Evolutionary conservation across 1,140 invertebrate species (phyloP), one percentile per base, ranked within the genome.

Genomic region (Pararge aegeria): DNA sequence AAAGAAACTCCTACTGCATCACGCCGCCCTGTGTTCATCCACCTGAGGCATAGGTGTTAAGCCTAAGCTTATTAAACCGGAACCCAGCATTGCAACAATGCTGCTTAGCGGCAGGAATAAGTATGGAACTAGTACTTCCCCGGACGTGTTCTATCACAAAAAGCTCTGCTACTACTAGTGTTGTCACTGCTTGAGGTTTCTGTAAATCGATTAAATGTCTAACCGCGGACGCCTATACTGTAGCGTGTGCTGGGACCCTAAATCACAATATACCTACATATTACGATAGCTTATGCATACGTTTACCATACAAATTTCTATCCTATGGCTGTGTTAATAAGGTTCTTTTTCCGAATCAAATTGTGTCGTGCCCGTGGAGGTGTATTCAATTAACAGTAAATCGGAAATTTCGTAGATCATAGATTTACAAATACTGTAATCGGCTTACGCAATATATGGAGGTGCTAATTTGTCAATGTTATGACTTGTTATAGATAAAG

Each of bases 211-310:
- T 24, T 7, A 10, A 30, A 30, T 10, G 1, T 5, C 29, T 30
- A 30, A 10, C 10, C 29, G 4, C 29, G 5, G 29, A 30, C 10
- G 10, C 10, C 5, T 10, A 34, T 10, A 34, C 1, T 34, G n/a
- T 12, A 1, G n/a, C 10, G 30, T 34, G 30, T 10, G 12, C 9
- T 34, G 2, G 12, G 12, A 12, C 10, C 30, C 30, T 74, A 70
- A 75, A 73, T 70, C 66, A 82, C 80, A 80, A 75, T 78, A 70
- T n/a, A n/a, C n/a, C n/a, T n/a, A n/a, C n/a, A n/a, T 69, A 63
- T 68, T 70, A 69, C 62, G 42, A 72, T 75, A 64, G 64, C 64
- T 64, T 64, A 64, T 54, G 38, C 30, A 27, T 30, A 7, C n/a
- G 20, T 46, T 56, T 50, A 50, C 57, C 52, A 69, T 24, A 34